These are phyloP conservation scores for Perca fluviatilis DNA, from an alignment of 2,113 vertebrate genomes.

Conservation along the genomic window DNA sequence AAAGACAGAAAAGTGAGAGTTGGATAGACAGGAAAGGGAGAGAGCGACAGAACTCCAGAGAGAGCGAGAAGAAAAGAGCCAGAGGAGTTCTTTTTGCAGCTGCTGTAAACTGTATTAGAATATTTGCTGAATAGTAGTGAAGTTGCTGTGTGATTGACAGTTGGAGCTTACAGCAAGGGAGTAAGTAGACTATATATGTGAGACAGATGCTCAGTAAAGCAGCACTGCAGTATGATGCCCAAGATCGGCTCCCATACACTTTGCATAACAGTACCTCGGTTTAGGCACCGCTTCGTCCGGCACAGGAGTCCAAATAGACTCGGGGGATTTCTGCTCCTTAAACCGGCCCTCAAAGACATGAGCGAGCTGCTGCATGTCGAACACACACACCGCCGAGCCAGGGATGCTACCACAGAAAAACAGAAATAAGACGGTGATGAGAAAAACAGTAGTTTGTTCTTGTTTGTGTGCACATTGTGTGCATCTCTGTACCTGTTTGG, in stretches of 20 bases:
- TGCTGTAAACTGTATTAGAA: conserved; percentile 46
- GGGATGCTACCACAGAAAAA: conserved; percentile 88
- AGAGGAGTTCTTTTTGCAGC: conserved; percentile 18
- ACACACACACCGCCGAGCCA: conserved; percentile 95
- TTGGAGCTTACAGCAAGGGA: conserved; percentile 42
- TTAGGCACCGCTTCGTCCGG: conserved; percentile 93
- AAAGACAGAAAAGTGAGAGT: neutral
- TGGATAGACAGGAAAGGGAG: conserved; percentile 4
- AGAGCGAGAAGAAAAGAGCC: conserved; percentile 37
- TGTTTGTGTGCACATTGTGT: neutral
- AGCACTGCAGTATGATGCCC: conserved; percentile 53
- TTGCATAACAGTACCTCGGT: conserved; percentile 88
- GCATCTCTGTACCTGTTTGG: conserved; percentile 89
- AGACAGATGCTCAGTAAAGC: conserved; percentile 54
- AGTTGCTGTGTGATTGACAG: conserved; percentile 52
- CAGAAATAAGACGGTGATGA: conserved; percentile 2
- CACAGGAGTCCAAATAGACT: conserved; percentile 97
- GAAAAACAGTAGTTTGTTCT: neutral
- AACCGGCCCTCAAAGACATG: conserved; percentile 94
- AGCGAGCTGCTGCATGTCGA: conserved; percentile 95
- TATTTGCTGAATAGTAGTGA: conserved; percentile 63
- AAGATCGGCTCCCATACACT: conserved; percentile 35
- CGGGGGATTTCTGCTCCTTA: conserved; percentile 95
- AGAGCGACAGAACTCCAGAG: conserved; percentile 10
- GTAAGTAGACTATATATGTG: conserved; percentile 35